A percentile compares a stretch with the other conserved stretches of the same genome.
Evolutionary conservation across 1,140 invertebrate species (phyloP).

Genomic region (Cyclargus thomasi): DNA sequence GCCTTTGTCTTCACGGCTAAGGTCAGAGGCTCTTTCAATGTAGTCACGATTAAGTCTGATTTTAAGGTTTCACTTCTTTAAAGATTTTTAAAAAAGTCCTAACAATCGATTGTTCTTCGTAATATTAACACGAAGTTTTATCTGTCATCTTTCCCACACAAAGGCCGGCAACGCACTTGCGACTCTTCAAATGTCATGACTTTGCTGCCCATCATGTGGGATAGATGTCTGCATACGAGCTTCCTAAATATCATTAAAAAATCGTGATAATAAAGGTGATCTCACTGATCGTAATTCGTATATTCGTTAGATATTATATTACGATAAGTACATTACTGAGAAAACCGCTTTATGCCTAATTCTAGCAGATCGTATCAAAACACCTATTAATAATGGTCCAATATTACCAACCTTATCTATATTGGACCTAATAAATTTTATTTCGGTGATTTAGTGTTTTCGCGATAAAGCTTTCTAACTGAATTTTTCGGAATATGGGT

Average conservation of each 20-base stretch:
- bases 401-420: not conserved
- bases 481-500: not conserved
- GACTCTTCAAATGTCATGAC: too few relatives aligned
- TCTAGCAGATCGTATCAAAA: not conserved
- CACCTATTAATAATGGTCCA: not conserved
- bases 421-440: slow-evolving; percentile 3
- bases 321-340: not conserved
- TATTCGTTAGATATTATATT: not conserved
- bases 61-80: not conserved
- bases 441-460: not conserved
- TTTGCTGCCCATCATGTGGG: too few relatives aligned
- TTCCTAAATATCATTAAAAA: too few relatives aligned
- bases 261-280: too few relatives aligned
- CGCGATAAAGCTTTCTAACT: not conserved
- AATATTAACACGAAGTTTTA: too few relatives aligned
- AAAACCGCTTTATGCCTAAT: not conserved
- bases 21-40: slow-evolving; percentile 24
- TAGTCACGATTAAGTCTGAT: not conserved
- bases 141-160: too few relatives aligned
- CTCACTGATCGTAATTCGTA: too few relatives aligned
- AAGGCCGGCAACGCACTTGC: too few relatives aligned
- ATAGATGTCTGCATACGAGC: too few relatives aligned
- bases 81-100: too few relatives aligned
- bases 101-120: too few relatives aligned
- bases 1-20: slow-evolving; percentile 48